phyloP scores from a whole-genome alignment of 2,797 vertebrate genomes.

The Lates japonicus region DNA sequence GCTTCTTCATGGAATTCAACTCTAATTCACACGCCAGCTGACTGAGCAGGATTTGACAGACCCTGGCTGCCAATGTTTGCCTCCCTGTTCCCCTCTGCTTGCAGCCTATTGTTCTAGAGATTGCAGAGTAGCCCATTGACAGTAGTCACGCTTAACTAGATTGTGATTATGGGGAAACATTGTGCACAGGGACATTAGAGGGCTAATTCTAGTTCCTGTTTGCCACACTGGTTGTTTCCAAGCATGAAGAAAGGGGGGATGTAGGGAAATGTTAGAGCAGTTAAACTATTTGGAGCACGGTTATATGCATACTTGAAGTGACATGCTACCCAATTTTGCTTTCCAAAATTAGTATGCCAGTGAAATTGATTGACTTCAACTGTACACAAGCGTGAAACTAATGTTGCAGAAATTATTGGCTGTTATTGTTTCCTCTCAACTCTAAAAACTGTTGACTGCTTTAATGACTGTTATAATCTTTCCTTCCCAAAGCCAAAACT shows the following conservation, averaged over 20 bases:
- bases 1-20: constrained; percentile 44
- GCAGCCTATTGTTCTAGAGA: constrained; percentile 59
- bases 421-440: constrained; percentile 50
- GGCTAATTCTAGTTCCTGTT: constrained; percentile 64
- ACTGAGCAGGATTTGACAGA: constrained; percentile 44
- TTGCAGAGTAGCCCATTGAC: constrained; percentile 60
- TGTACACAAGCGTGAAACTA: constrained; percentile 60
- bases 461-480: constrained; percentile 48
- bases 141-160: constrained; percentile 72
- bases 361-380: constrained; percentile 67
- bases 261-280: constrained; percentile 31
- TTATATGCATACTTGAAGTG: constrained; percentile 33
- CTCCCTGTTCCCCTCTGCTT: constrained; percentile 49
- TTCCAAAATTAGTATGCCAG: constrained; percentile 50
- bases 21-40: constrained; percentile 53
- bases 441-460: constrained; percentile 29
- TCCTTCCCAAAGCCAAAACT: constrained; percentile 31
- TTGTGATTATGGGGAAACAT: constrained; percentile 62
- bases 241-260: constrained; percentile 17
- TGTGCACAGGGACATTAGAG: constrained; percentile 52
- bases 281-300: constrained; percentile 34
- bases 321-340: constrained; percentile 37
- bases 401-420: constrained; percentile 66
- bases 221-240: constrained; percentile 39
- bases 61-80: constrained; percentile 49